Conservation (phyloP, 1,140 invertebrate genomes). For the Mizuhopecten yessoensis region DNA sequence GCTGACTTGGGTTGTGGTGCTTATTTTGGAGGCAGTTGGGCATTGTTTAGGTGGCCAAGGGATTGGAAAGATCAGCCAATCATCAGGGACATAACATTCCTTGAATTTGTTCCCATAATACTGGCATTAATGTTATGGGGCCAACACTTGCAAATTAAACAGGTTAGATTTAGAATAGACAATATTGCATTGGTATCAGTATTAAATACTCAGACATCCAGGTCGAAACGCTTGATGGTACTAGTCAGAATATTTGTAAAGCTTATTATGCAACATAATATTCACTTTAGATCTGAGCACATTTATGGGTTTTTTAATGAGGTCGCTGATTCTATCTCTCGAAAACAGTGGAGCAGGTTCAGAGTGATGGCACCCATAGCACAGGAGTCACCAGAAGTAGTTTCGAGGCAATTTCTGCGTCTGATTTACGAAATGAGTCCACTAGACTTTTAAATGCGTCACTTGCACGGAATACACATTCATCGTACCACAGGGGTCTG, state of each 20-base stretch:
- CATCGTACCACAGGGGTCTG: conserved; percentile 31
- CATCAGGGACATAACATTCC: no score
- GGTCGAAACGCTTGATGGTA: conserved; percentile 51
- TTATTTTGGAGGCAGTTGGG: neutral
- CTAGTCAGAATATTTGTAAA: conserved; percentile 50
- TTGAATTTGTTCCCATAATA: no score
- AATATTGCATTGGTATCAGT: conserved; percentile 53
- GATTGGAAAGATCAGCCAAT: no score
- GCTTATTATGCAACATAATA: conserved; percentile 42
- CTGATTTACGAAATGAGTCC: neutral
- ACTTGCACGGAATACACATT: neutral
- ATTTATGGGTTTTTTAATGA: conserved; percentile 45
- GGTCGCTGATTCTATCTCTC: conserved; percentile 57
- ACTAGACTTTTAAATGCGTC: conserved; percentile 16
- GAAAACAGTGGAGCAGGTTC: conserved; percentile 53
- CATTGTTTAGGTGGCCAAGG: no score
- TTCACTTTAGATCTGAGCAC: conserved; percentile 50
- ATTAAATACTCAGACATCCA: conserved; percentile 49
- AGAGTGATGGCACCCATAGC: conserved; percentile 46
- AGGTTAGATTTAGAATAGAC: conserved; percentile 45
- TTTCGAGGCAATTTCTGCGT: neutral
- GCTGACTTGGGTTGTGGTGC: conserved; percentile 54
- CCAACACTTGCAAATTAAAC: neutral
- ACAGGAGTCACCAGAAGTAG: neutral
- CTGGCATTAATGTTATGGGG: conserved; percentile 52